Evolutionary conservation across 2,888 invertebrate genomes (phyloP), one percentile per base, ranked within the genome.

Genomic region (Nematopogon swammerdamellus): DNA sequence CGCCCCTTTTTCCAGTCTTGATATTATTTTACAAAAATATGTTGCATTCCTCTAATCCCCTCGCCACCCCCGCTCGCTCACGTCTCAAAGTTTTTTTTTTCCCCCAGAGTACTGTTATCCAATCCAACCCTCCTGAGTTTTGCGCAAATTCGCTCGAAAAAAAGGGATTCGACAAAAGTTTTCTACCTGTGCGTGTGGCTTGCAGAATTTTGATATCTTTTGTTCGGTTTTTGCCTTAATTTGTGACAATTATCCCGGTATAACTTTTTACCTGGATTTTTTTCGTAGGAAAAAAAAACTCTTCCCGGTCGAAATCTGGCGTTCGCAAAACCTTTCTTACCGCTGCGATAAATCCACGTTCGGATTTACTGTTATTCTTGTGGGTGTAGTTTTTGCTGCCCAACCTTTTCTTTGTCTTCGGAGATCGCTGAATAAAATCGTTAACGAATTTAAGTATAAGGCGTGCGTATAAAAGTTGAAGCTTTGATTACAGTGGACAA

Each of bases 181-280:
- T 63, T 65, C 71, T 79, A 79, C 79, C 79, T 79, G 79, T 75
- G 73, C 77, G 77, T 79, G 79, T 77, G 77, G 75, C 79, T 77
- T 77, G 77, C 79, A 76, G 76, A 72, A 73, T 79, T 73, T 75
- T 75, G 77, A 77, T 77, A 76, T 67, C 76, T 70, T 73, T 77
- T 76, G 75, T 76, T 46, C 8, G 53, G 66, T 77, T 79, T 79
- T 79, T 79, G 77, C 76, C 65, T 77, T 73, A 77, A 79, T 79
- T 79, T 79, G 79, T 79, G 79, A 77, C 77, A 79, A 77, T 77
- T 79, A 79, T 77, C 77, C 67, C 77, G 75, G 77, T 76, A 75
- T 74, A 76, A 77, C 77, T 77, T 79, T 77, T 79, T 79, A 77
- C 77, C 79, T 79, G 79, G 60, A 56, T 56, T 63, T 71, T 72